These are phyloP conservation scores for Carcinoscorpius rotundicauda DNA, from an alignment of 1,140 invertebrate species.

Conservation along the genomic window DNA sequence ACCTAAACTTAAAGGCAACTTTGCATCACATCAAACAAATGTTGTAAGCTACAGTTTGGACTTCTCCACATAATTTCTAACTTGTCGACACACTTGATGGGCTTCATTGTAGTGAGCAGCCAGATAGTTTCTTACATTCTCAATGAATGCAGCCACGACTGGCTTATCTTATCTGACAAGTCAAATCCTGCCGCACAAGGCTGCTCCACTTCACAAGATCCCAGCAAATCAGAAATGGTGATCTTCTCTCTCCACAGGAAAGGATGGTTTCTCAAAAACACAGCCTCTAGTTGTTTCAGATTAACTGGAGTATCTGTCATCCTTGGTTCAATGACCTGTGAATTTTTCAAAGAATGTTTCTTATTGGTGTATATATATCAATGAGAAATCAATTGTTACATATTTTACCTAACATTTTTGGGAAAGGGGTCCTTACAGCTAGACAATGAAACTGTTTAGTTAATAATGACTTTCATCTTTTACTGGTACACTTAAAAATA, in stretches of 20 bases:
- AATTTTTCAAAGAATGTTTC: not conserved
- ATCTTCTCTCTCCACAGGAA: slow-evolving; percentile 53
- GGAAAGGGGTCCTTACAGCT: too few relatives aligned
- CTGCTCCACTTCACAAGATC: slow-evolving; percentile 69
- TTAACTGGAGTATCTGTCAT: slow-evolving; percentile 22
- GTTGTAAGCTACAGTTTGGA: slow-evolving; percentile 5
- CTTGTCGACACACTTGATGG: slow-evolving; percentile 38
- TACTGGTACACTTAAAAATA: too few relatives aligned
- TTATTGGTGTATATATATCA: too few relatives aligned
- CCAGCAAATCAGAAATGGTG: slow-evolving; percentile 64
- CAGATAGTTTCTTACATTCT: slow-evolving; percentile 43
- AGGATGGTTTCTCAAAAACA: slow-evolving; percentile 38
- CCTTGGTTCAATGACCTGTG: slow-evolving; percentile 27
- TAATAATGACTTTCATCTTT: too few relatives aligned
- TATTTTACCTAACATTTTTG: too few relatives aligned
- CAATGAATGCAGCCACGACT: slow-evolving; percentile 47
- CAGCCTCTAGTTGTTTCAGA: slow-evolving; percentile 27
- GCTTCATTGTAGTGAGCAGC: slow-evolving; percentile 53
- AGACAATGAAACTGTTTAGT: too few relatives aligned
- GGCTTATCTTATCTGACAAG: slow-evolving; percentile 43
- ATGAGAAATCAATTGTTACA: too few relatives aligned
- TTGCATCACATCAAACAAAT: too few relatives aligned
- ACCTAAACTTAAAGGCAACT: too few relatives aligned
- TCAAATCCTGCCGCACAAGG: slow-evolving; percentile 53
- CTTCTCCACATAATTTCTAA: slow-evolving; percentile 15